Evolutionary conservation across 1,140 invertebrate species (phyloP).

Genomic region (Diachasma alloeum): DNA sequence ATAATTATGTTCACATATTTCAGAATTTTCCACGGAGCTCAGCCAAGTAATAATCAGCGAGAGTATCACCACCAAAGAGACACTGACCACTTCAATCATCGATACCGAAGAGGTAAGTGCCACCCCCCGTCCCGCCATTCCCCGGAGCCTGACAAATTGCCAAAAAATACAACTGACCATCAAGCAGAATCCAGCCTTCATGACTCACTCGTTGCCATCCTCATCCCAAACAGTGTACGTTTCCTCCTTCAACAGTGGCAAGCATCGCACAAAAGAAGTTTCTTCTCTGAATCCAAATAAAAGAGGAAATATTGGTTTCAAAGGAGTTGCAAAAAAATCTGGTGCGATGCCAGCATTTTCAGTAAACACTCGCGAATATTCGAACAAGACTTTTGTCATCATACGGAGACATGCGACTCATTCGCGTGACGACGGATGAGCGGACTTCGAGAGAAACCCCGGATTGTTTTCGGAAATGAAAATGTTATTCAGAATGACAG

Average conservation of each 20-base stretch:
- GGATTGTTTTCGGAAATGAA: too few relatives aligned
- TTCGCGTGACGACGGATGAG: background rate
- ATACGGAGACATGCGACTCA: background rate
- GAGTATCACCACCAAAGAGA: constrained; percentile 28
- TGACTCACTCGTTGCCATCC: background rate
- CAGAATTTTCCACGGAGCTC: constrained; percentile 51
- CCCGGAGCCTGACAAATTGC: background rate
- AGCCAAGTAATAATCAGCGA: constrained; percentile 32
- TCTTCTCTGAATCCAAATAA: background rate
- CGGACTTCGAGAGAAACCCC: too few relatives aligned
- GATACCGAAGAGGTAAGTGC: constrained; percentile 29
- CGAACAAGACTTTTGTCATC: background rate
- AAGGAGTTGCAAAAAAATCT: background rate
- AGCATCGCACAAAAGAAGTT: background rate
- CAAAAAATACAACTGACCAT: background rate
- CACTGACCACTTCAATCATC: constrained; percentile 16
- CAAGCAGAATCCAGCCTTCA: background rate
- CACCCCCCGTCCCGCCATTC: background rate
- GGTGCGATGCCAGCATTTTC: background rate
- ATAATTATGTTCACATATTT: background rate
- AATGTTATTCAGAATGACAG: too few relatives aligned
- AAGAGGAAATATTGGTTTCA: background rate
- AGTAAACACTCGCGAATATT: background rate
- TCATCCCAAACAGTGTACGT: background rate
- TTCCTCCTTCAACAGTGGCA: background rate